These are phyloP conservation scores for Drosophila anceps DNA, from an alignment of 2,888 invertebrate genomes.

Conservation along the genomic window DNA sequence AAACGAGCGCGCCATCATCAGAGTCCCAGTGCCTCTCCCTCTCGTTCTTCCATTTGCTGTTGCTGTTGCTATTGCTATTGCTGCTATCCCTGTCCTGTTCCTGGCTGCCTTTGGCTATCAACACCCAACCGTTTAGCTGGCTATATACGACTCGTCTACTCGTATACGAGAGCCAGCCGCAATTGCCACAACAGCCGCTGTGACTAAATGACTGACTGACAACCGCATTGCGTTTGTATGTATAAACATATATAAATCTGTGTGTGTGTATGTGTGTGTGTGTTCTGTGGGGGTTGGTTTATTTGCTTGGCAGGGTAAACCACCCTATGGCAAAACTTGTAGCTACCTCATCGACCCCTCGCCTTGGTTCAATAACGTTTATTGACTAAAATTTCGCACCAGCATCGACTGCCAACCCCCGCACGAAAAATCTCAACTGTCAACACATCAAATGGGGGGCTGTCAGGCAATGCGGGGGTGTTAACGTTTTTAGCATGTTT, in stretches of 20 bases:
- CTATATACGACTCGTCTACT: slow-evolving; percentile 39
- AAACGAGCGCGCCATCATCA: slow-evolving; percentile 82
- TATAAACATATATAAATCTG: slow-evolving; percentile 21
- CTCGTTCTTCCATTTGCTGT: not conserved
- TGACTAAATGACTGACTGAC: slow-evolving; percentile 79
- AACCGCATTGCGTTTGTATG: slow-evolving; percentile 68
- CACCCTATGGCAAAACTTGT: slow-evolving; percentile 56
- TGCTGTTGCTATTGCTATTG: not conserved
- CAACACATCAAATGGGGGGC: slow-evolving; percentile 76
- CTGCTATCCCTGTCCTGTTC: slow-evolving; percentile 8
- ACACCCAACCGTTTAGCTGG: slow-evolving; percentile 73
- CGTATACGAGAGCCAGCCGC: slow-evolving; percentile 54
- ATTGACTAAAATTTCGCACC: slow-evolving; percentile 80
- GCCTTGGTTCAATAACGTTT: slow-evolving; percentile 72
- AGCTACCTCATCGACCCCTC: slow-evolving; percentile 26
- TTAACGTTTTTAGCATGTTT: slow-evolving; percentile 73
- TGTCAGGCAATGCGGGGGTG: slow-evolving; percentile 23
- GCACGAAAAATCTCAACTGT: slow-evolving; percentile 72
- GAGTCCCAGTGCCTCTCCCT: slow-evolving; percentile 4
- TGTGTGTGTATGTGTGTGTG: slow-evolving; percentile 29
- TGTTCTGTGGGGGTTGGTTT: slow-evolving; percentile 69
- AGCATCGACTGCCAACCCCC: slow-evolving; percentile 60
- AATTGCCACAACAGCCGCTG: slow-evolving; percentile 77
- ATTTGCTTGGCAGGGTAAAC: slow-evolving; percentile 68
- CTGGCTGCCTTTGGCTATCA: slow-evolving; percentile 52